Evolutionary conservation across 2,797 vertebrate genomes (phyloP).

Genomic region (Chanos chanos): DNA sequence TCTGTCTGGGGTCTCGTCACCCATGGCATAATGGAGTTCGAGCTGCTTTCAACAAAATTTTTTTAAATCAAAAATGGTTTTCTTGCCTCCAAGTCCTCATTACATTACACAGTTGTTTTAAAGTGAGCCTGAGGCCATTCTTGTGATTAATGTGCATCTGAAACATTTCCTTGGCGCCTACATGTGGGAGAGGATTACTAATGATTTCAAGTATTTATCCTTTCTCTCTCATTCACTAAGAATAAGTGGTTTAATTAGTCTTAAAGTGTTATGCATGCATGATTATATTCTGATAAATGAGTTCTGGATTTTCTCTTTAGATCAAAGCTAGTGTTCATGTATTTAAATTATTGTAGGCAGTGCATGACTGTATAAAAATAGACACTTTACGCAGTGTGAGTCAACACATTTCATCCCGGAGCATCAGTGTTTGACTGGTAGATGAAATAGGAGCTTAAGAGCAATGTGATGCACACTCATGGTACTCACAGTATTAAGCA

Average conservation of each 20-base stretch:
- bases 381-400: too few relatives aligned
- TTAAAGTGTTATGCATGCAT: slow-evolving; percentile 13
- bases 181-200: slow-evolving; percentile 16
- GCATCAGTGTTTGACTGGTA: too few relatives aligned
- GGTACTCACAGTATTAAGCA: too few relatives aligned
- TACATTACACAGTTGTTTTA: slow-evolving; percentile 10
- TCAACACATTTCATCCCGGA: too few relatives aligned
- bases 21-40: background rate
- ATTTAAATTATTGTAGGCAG: background rate
- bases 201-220: slow-evolving; percentile 24
- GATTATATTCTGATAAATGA: background rate
- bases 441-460: too few relatives aligned
- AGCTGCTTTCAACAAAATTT: slow-evolving; percentile 49
- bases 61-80: slow-evolving; percentile 30
- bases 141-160: background rate
- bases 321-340: background rate
- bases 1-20: background rate
- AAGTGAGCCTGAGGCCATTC: background rate
- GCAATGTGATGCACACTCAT: too few relatives aligned
- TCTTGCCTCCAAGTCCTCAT: slow-evolving; percentile 34
- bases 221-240: slow-evolving; percentile 11
- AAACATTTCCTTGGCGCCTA: slow-evolving; percentile 6
- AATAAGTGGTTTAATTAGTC: slow-evolving; percentile 18
- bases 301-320: background rate
- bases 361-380: too few relatives aligned